A percentile compares a stretch with the other conserved stretches of the same genome.
phyloP scores from a whole-genome alignment of 2,113 vertebrate species.

The Oreochromis spilurus region DNA sequence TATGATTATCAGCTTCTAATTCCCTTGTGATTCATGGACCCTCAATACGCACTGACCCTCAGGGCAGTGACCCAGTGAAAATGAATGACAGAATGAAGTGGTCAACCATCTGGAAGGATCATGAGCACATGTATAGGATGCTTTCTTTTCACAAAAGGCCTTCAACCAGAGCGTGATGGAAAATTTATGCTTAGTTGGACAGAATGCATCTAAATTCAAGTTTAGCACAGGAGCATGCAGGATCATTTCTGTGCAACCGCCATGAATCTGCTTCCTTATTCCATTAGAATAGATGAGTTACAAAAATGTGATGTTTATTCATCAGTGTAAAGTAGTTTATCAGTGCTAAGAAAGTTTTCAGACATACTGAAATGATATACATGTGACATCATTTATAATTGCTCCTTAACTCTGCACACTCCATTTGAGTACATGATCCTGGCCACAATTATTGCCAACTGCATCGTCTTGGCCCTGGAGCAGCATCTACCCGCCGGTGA shows the following conservation, averaged over 20 bases:
- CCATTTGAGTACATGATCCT: slow-evolving; percentile 99
- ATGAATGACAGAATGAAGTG: slow-evolving; percentile 42
- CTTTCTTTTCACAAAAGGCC: slow-evolving; percentile 1
- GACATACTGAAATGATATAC: slow-evolving; percentile 3
- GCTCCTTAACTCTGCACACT: slow-evolving; percentile 84
- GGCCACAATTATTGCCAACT: slow-evolving; percentile 98
- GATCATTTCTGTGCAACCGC: neutral
- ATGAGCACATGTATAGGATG: slow-evolving; percentile 2
- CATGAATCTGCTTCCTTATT: neutral
- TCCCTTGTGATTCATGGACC: slow-evolving; percentile 16
- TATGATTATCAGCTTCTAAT: neutral
- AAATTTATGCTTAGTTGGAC: slow-evolving; percentile 5
- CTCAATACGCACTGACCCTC: slow-evolving; percentile 33
- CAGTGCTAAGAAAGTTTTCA: neutral
- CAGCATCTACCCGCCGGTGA: slow-evolving; percentile 92
- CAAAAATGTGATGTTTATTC: neutral
- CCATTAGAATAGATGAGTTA: neutral
- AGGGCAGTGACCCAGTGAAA: slow-evolving; percentile 40
- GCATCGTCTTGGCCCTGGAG: slow-evolving; percentile 95
- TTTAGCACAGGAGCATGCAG: neutral
- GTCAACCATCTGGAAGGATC: slow-evolving; percentile 54
- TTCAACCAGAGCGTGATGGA: slow-evolving; percentile 1
- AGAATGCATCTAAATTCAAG: neutral
- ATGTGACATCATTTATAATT: neutral
- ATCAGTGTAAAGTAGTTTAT: neutral